phyloP scores from a whole-genome alignment of 2,888 invertebrate species.

The Zeuzera pyrina region DNA sequence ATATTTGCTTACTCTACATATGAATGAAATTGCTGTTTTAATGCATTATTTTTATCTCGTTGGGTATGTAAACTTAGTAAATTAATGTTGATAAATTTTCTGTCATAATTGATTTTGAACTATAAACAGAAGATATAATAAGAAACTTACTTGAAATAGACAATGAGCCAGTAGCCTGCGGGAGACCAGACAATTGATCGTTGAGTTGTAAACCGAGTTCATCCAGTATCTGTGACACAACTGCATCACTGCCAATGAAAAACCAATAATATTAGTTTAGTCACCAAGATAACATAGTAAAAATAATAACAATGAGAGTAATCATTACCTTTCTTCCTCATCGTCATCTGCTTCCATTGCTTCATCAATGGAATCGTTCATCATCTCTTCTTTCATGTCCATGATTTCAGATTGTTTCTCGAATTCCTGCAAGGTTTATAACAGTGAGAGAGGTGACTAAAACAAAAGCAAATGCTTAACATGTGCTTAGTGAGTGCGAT shows the following conservation, averaged over 20 bases:
- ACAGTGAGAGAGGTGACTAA: too few species aligned
- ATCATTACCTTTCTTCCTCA: slow-evolving; percentile 92
- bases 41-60: too few species aligned
- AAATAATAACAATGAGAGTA: background rate
- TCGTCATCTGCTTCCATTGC: slow-evolving; percentile 99
- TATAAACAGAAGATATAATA: background rate
- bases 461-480: too few species aligned
- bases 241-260: slow-evolving; percentile 81
- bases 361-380: slow-evolving; percentile 99
- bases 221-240: slow-evolving; percentile 96
- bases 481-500: too few species aligned
- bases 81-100: too few species aligned
- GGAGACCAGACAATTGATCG: slow-evolving; percentile 93
- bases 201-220: slow-evolving; percentile 96
- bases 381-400: slow-evolving; percentile 99
- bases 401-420: slow-evolving; percentile 99
- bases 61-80: too few species aligned
- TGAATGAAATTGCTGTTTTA: too few species aligned
- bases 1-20: too few species aligned
- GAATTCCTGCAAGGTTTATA: too few species aligned
- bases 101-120: too few species aligned
- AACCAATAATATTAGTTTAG: background rate
- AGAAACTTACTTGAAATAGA: slow-evolving; percentile 61
- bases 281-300: background rate
- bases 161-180: slow-evolving; percentile 75